Evolutionary conservation across 2,888 invertebrate species (phyloP).

Genomic region (Oscheius myriophilus): DNA sequence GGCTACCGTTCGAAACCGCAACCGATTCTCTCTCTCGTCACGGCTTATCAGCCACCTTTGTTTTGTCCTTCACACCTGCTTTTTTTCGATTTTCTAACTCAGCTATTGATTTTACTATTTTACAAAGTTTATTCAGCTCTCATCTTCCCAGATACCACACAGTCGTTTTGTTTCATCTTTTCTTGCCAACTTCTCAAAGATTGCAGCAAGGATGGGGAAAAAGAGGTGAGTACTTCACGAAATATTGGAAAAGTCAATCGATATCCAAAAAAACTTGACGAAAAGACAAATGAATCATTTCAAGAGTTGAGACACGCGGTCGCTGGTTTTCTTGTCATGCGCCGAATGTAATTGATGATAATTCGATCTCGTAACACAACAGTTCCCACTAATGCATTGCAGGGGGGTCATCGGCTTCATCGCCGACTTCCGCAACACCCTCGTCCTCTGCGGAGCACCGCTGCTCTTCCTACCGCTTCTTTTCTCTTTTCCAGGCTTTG

Average conservation of each 20-base stretch:
- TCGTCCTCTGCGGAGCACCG: slow-evolving; percentile 40
- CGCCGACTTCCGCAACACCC: slow-evolving; percentile 34
- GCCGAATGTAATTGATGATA: slow-evolving; percentile 5
- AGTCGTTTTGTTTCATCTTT: too few relatives aligned
- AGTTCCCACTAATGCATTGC: slow-evolving; percentile 4
- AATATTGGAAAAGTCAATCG: too few relatives aligned
- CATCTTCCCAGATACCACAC: too few relatives aligned
- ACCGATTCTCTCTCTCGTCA: too few relatives aligned
- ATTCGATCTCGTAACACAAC: slow-evolving; percentile 2
- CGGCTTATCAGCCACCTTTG: too few relatives aligned
- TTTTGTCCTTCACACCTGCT: too few relatives aligned
- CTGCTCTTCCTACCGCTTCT: slow-evolving; percentile 37
- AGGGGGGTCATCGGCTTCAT: slow-evolving; percentile 29
- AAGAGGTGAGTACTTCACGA: slow-evolving; percentile 31
- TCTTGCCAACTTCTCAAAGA: too few relatives aligned
- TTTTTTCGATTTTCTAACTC: too few relatives aligned
- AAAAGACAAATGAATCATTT: background rate
- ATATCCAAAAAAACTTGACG: background rate
- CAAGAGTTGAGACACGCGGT: too few relatives aligned
- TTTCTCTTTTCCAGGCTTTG: background rate
- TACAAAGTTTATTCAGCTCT: too few relatives aligned
- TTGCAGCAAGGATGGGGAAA: slow-evolving; percentile 17
- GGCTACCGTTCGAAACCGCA: too few relatives aligned
- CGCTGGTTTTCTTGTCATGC: slow-evolving; percentile 7
- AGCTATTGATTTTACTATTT: too few relatives aligned